Conservation (phyloP, 1,140 invertebrate species). For the Chrysomallon squamiferum region DNA sequence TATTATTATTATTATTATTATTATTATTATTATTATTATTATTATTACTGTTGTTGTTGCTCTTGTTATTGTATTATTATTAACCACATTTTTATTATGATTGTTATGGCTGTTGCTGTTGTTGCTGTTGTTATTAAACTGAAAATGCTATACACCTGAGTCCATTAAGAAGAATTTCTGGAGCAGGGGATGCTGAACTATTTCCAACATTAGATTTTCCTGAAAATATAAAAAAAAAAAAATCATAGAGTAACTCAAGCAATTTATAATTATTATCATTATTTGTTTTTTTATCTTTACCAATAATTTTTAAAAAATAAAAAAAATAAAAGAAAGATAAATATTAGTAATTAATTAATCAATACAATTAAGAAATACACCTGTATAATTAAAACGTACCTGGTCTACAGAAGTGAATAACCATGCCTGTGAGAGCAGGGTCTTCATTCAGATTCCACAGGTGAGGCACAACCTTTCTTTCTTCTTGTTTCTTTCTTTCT, state of each 20-base stretch:
- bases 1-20: too few relatives aligned
- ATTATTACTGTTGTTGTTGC: too few relatives aligned
- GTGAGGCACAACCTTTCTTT: slow-evolving; percentile 67
- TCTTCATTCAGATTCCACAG: slow-evolving; percentile 73
- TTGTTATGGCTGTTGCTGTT: too few relatives aligned
- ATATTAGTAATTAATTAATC: not conserved
- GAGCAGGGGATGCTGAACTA: slow-evolving; percentile 47
- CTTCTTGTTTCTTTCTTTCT: slow-evolving; percentile 62
- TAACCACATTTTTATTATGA: too few relatives aligned
- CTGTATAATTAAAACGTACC: slow-evolving; percentile 47
- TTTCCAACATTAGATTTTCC: slow-evolving; percentile 65
- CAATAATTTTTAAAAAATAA: too few relatives aligned
- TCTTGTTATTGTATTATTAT: too few relatives aligned
- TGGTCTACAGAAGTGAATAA: slow-evolving; percentile 67
- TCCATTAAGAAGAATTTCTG: slow-evolving; percentile 54
- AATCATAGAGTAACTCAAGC: not conserved
- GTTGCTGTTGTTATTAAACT: too few relatives aligned
- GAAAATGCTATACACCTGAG: slow-evolving; percentile 52
- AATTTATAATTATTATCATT: not conserved
- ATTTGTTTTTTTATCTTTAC: not conserved
- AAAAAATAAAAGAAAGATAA: too few relatives aligned
- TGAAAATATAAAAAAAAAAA: slow-evolving; percentile 17
- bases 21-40: too few relatives aligned
- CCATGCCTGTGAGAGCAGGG: slow-evolving; percentile 68
- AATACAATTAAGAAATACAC: not conserved